A percentile compares a stretch with the other conserved stretches of the same genome.
These are phyloP conservation scores for Marronus borbonicus DNA, from an alignment of 2,888 invertebrate genomes.

Conservation along the genomic window DNA sequence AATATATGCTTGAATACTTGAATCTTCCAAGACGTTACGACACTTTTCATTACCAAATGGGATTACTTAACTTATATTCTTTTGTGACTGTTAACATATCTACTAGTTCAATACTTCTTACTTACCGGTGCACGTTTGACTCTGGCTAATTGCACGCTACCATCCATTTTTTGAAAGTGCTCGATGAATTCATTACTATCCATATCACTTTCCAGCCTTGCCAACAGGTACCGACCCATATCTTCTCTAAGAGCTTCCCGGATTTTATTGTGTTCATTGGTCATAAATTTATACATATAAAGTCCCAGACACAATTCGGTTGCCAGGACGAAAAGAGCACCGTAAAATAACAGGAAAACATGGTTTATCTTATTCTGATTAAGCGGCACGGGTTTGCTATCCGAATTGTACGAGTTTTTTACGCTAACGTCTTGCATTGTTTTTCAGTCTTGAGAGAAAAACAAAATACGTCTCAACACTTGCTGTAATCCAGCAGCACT, in stretches of 20 bases:
- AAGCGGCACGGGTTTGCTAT: background rate
- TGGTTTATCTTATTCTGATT: background rate
- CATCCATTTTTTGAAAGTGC: background rate
- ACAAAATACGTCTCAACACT: too few relatives aligned
- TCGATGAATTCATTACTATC: conserved; percentile 1
- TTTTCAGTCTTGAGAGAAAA: background rate
- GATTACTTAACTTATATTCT: too few relatives aligned
- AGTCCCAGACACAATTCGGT: conserved; percentile 25
- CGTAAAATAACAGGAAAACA: background rate
- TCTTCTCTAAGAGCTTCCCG: conserved; percentile 6
- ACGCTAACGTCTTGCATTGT: background rate
- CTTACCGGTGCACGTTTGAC: conserved; percentile 25
- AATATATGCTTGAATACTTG: too few relatives aligned
- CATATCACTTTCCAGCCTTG: background rate
- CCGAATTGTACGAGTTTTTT: background rate
- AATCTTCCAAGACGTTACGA: too few relatives aligned
- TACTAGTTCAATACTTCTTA: background rate
- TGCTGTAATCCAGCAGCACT: too few relatives aligned
- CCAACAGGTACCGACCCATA: background rate
- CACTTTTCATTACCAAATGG: too few relatives aligned
- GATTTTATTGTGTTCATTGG: background rate
- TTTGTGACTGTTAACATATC: too few relatives aligned
- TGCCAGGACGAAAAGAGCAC: conserved; percentile 10
- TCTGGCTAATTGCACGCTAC: background rate
- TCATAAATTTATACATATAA: conserved; percentile 21